Base-by-base conservation (phyloP, 2,888 invertebrate genomes). In the Galerucella nymphaeae region DNA sequence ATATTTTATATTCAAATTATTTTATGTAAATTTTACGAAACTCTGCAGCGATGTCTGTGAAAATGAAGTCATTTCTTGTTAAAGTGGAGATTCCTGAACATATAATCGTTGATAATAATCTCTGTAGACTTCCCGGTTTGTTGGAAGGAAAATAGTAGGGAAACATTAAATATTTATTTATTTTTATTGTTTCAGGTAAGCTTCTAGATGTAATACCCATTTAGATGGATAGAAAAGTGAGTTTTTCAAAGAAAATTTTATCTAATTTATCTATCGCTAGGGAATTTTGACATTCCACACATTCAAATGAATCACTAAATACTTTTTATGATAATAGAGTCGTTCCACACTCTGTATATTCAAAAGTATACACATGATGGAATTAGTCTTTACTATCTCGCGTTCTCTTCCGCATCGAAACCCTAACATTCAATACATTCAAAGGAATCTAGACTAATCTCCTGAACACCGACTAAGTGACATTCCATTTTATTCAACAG, bases 1-100 rank as follows among this genome's bases (percentile, higher is more conserved):
- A 30, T 30, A 13, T 45, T 53, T 53, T 18, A 53, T 53, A 16
- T 53, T 18, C 53, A 53, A 53, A 53, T 53, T 53, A 53, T 53
- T 9, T 53, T 53, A 53, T 53, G 53, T 16, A 53, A 53, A 53
- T 53, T 53, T 53, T 9, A 53, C 16, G 10, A 53, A 16, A 2
- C 10, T 53, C 53, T 53, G 16, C 9, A 53, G 53, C 18, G 0
- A 53, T 18, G 16, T 53, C 18, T 53, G 53, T 16, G 53, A 53
- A 53, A 53, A 53, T 53, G 16, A 53, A 53, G 53, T 16, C 10
- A 18, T 53, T 16, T 53, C 18, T 18, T 16, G 8, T n/a, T 53
- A 18, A 18, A 53, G 53, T 53, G 10, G 53, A 18, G 16, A 53
- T 53, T 53, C 10, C 10, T 53, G 16, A 53, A 16, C n/a, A 53